Evolutionary conservation across 2,888 invertebrate genomes (phyloP), one percentile per base, ranked within the genome.

Genomic region (Willowsia nigromaculata): DNA sequence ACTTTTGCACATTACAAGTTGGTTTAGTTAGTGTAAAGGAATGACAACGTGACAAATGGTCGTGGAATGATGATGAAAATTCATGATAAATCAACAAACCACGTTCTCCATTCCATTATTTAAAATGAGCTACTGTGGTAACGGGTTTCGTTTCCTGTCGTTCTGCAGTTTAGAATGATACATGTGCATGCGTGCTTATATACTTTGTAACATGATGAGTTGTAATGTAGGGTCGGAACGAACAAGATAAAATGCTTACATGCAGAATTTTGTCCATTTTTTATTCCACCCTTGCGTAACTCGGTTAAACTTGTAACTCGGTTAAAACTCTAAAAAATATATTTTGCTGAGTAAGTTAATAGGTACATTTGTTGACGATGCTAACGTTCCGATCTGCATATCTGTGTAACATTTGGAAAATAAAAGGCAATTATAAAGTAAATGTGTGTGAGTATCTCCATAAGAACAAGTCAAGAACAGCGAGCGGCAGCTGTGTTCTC

Each of bases 61-160:
- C 6, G 27, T 27, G 5, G 59, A 53, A 53, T n/a, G 59, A 84
- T 90, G 88, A 90, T 90, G 65, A 62, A 65, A 47, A 76, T 90
- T 68, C 90, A 88, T 90, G 90, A 88, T 82, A 85, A 65, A 78
- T 74, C 82, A 82, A 65, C 62, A 82, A 82, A 82, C 65, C 82
- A 82, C 82, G 82, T 82, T 82, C 65, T 37, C 5, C 47, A 1
- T 7, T 27, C 25, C 40, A 47, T 37, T n/a, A 74, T 74, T 11
- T 40, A 71, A 71, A 68, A 68, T n/a, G 37, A n/a, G n/a, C n/a
- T n/a, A n/a, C n/a, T n/a, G n/a, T n/a, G n/a, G n/a, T n/a, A n/a
- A n/a, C n/a, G n/a, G n/a, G n/a, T n/a, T n/a, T n/a, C n/a, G n/a
- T 7, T 13, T 43, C 43, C 43, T 43, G 43, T 43, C 13, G 43